Base-by-base conservation (phyloP, 2,113 vertebrate genomes). In the Ariopsis seemanni region DNA sequence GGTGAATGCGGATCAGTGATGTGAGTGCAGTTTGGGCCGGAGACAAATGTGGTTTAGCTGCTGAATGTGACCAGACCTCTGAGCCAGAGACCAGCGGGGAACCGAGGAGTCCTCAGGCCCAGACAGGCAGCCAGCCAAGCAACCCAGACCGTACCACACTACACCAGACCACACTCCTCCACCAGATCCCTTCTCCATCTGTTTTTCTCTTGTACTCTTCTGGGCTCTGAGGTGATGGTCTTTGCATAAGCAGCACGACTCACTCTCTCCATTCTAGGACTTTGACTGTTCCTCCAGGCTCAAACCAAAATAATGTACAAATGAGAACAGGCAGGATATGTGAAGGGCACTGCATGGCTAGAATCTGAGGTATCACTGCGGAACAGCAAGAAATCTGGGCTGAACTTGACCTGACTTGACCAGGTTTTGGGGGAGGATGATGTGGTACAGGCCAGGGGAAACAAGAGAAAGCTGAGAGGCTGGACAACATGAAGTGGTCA, bases 341-440 rank as follows among this genome's bases (percentile, higher is more conserved):
- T 75, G 63, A 83, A 20, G 3, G 11, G 69, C 75, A 71, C 53
- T 67, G 63, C 58, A 84, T 34, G 89, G 63, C 85, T 85, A 25
- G 67, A 60, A 69, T 63, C 77, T 48, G 77, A 62, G 67, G 75
- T 50, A 30, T 22, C 63, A 81, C 75, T 81, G 77, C 42, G 77
- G 50, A 69, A 17, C 20, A 53, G 77, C 42, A 85, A 48, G 34
- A 78, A 62, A 79, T 48, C 55, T 62, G 27, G 53, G 67, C 63
- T 30, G 55, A 63, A 83, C 83, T 80, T 94, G 93, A 94, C 94
- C 94, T 93, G 84, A 92, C 50, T 85, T 92, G 92, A 94, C 94
- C 90, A 87, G 91, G 91, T 90, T 92, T 91, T 89, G 93, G 91
- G 93, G 92, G 93, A 88, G 92, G 92, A 84, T 89, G 88, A 91